Evolutionary conservation across 2,888 invertebrate genomes (phyloP).

Genomic region (Nephrotoma appendiculata): DNA sequence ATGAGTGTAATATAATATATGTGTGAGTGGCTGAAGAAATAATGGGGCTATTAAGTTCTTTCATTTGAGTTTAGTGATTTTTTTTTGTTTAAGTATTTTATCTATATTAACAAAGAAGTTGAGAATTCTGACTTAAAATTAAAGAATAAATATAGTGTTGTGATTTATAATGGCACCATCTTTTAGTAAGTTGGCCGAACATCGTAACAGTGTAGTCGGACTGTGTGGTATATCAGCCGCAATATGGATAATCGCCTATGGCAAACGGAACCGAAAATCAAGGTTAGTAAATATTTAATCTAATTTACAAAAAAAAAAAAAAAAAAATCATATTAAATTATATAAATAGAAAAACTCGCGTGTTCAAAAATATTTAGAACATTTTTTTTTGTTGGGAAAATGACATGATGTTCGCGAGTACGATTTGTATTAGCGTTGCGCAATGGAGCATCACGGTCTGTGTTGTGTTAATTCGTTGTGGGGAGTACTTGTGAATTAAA

Average conservation of each 20-base stretch:
- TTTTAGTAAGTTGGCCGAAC: conserved; percentile 58
- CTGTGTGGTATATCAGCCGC: conserved; percentile 48
- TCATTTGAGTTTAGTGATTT: neutral
- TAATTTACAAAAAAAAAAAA: neutral
- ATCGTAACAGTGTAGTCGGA: conserved; percentile 41
- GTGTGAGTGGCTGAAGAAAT: neutral
- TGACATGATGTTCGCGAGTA: neutral
- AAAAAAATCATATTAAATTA: conserved; percentile 8
- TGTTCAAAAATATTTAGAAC: neutral
- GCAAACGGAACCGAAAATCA: conserved; percentile 37
- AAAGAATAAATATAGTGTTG: neutral
- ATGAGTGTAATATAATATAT: neutral
- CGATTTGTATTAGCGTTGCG: neutral
- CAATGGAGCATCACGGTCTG: neutral
- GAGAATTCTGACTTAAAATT: neutral
- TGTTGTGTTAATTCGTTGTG: neutral
- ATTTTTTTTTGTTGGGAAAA: neutral
- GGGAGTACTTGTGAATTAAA: neutral
- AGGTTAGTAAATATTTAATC: conserved; percentile 21
- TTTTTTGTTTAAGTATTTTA: neutral
- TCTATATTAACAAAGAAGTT: neutral
- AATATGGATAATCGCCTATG: conserved; percentile 41
- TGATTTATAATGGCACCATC: conserved; percentile 49
- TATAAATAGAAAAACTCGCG: neutral
- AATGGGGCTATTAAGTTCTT: neutral